Base-by-base conservation (phyloP, 2,888 invertebrate genomes). In the Willowsia nigromaculata region DNA sequence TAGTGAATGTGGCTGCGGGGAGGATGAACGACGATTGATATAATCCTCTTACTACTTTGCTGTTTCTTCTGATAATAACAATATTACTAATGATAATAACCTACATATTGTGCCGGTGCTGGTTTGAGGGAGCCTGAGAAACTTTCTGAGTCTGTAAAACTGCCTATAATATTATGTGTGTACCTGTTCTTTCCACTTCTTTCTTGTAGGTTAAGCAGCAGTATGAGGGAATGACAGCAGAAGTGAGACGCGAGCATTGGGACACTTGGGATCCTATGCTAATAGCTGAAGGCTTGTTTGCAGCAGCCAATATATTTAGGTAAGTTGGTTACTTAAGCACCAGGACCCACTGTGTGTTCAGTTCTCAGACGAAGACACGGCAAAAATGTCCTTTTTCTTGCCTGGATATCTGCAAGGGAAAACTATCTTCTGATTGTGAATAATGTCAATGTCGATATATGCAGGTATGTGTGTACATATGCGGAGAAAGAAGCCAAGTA, bases 181-280 rank as follows among this genome's bases (percentile, higher is more conserved):
- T 40, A 15, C 22, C 27, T 47, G 1, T 43, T 9, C 2, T 71
- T 22, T 74, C 47, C 27, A 27, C 13, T 25, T 47, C n/a, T 25
- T 74, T 18, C 25, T 11, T 56, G 18, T 22, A 56, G 56, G 81
- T 81, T 40, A 62, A 59, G 25, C 50, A 97, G 96, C 97, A 97
- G 80, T 96, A 96, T 93, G 96, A 96, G 93, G 97, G 93, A 93
- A 30, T 93, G 92, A 30, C 91, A 65, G 85, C 88, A 27, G 84
- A 91, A 13, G 65, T 86, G 37, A 96, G 96, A 93, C 95, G 99
- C 89, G 97, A 98, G 94, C 95, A 98, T 92, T 99, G 99, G 99
- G 98, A 99, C 94, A 97, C 99, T 6, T 99, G 98, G 97, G 99
- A 99, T 94, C 99, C 99, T 22, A 99, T 99, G 96, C 95, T 99